Conservation (phyloP, 2,888 invertebrate genomes). For the Empis livida region DNA sequence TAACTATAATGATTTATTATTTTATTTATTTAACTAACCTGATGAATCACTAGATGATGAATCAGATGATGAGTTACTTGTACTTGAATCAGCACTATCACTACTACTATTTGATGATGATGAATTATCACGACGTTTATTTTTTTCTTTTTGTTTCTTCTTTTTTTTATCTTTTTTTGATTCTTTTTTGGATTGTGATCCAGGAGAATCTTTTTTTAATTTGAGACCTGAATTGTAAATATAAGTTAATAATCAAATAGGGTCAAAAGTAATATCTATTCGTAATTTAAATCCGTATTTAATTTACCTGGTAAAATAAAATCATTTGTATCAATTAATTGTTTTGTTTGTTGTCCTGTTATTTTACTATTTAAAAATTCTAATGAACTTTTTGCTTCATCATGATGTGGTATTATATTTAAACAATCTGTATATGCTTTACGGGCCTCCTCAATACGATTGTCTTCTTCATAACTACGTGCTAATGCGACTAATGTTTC, state of each 20-base stretch:
- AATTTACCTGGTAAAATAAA: slow-evolving; percentile 42
- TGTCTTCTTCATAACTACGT: slow-evolving; percentile 76
- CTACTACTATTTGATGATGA: slow-evolving; percentile 9
- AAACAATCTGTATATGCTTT: slow-evolving; percentile 77
- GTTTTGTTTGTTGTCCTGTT: slow-evolving; percentile 35
- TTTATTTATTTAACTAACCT: slow-evolving; percentile 9
- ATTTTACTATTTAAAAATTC: slow-evolving; percentile 65
- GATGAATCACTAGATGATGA: slow-evolving; percentile 3
- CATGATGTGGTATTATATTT: slow-evolving; percentile 71
- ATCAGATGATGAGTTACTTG: slow-evolving; percentile 7
- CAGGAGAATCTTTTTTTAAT: neutral
- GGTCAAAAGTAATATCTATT: no score
- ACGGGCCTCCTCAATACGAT: slow-evolving; percentile 70
- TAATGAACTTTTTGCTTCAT: slow-evolving; percentile 72
- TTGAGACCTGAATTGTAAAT: neutral
- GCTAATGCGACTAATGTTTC: slow-evolving; percentile 85
- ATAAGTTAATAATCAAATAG: no score
- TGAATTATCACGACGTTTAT: slow-evolving; percentile 7
- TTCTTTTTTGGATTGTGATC: slow-evolving; percentile 3
- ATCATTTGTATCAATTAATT: slow-evolving; percentile 50
- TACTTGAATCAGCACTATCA: slow-evolving; percentile 7
- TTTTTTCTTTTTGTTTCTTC: neutral
- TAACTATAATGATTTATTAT: neutral
- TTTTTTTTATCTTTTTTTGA: slow-evolving; percentile 1
- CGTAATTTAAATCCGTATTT: no score